These are phyloP conservation scores for Caenorhabditis brenneri DNA, from an alignment of 1,140 invertebrate genomes.

Conservation along the genomic window DNA sequence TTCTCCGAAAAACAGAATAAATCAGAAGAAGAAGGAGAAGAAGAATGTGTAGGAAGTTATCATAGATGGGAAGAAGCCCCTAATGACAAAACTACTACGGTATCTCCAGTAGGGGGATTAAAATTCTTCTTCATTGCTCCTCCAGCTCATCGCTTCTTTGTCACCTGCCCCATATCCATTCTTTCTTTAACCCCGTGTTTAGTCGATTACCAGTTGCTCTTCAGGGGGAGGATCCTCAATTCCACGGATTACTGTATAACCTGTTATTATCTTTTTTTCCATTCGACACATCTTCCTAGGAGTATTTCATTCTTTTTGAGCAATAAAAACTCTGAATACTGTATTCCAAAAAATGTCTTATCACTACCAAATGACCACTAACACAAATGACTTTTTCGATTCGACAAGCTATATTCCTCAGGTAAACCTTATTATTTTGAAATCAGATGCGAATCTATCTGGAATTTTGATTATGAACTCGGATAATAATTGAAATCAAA, in stretches of 20 bases:
- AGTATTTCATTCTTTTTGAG: too few species aligned
- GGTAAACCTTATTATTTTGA: too few species aligned
- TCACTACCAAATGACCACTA: slow-evolving; percentile 18
- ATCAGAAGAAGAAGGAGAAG: too few species aligned
- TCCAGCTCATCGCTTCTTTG: not conserved
- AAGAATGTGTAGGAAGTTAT: slow-evolving; percentile 18
- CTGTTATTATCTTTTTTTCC: not conserved
- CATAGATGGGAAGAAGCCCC: not conserved
- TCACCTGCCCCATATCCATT: not conserved
- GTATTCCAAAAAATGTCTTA: slow-evolving; percentile 4
- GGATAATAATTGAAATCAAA: too few species aligned
- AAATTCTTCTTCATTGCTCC: not conserved
- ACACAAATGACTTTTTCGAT: slow-evolving; percentile 21
- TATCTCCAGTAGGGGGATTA: slow-evolving; percentile 19
- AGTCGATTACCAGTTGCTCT: not conserved
- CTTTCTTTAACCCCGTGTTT: not conserved
- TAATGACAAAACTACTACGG: not conserved
- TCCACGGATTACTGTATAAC: slow-evolving; percentile 19
- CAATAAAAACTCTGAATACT: too few species aligned
- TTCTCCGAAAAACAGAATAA: not conserved
- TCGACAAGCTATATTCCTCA: slow-evolving; percentile 16
- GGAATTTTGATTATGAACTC: too few species aligned
- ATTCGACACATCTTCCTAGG: not conserved
- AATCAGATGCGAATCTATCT: too few species aligned
- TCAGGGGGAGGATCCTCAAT: not conserved